Percentiles rank a stretch among this genome's conserved stretches.
These are phyloP conservation scores for Tretioscincus oriximinensis DNA, from an alignment of 2,113 vertebrate genomes.

Conservation along the genomic window DNA sequence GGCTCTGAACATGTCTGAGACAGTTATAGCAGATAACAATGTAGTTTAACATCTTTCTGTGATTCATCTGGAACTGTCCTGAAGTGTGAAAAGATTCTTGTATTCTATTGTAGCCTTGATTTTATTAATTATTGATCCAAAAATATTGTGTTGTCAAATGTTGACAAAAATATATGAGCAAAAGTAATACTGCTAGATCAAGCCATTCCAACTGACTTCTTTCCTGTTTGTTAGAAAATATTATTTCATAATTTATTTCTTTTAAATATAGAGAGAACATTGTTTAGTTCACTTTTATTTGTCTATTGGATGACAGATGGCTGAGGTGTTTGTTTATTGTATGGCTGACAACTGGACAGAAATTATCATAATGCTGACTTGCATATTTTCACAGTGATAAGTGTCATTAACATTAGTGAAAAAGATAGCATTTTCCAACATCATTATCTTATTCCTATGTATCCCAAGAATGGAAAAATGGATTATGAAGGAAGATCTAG, in stretches of 20 bases:
- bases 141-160: not conserved
- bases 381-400: slow-evolving; percentile 4
- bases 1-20: too few relatives aligned
- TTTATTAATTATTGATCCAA: not conserved
- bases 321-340: slow-evolving; percentile 26
- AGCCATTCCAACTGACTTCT: not conserved
- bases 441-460: not conserved
- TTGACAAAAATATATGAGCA: too few relatives aligned
- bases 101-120: not conserved
- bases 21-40: too few relatives aligned
- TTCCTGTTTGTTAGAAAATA: slow-evolving; percentile 26
- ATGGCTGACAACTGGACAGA: slow-evolving; percentile 2
- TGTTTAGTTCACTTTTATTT: slow-evolving; percentile 11
- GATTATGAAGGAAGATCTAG: not conserved
- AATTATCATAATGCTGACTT: slow-evolving; percentile 26
- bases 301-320: slow-evolving; percentile 6
- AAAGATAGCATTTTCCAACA: not conserved
- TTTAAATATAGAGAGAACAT: not conserved
- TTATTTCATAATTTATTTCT: not conserved
- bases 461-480: not conserved
- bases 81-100: too few relatives aligned
- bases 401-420: slow-evolving; percentile 6
- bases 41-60: too few relatives aligned
- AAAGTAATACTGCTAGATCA: too few relatives aligned
- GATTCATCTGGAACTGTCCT: too few relatives aligned